Conservation (phyloP, 1,140 invertebrate genomes). For the Trissolcus basalis region DNA sequence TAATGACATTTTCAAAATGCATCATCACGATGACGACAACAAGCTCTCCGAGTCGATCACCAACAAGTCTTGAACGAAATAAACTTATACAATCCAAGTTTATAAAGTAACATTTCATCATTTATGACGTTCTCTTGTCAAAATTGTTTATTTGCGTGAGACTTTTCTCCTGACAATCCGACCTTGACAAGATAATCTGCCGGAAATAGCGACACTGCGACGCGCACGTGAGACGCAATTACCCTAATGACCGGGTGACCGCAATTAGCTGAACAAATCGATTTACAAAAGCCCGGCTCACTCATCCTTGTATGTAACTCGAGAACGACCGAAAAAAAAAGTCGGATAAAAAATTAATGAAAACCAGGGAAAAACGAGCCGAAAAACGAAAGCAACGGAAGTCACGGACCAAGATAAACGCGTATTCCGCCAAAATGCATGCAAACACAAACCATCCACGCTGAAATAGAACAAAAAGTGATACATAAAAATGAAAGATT, state of each 20-base stretch:
- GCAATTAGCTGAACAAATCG: constrained; percentile 61
- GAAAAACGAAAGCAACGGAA: constrained; percentile 24
- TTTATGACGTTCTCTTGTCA: constrained; percentile 20
- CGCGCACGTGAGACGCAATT: constrained; percentile 56
- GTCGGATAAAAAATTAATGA: constrained; percentile 50
- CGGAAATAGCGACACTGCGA: constrained; percentile 61
- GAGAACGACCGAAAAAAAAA: constrained; percentile 19
- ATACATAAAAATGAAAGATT: neutral
- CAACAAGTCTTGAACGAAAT: no score
- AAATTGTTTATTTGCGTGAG: constrained; percentile 41
- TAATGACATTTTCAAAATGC: no score
- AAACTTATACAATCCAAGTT: no score
- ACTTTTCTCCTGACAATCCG: constrained; percentile 48
- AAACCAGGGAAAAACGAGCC: neutral
- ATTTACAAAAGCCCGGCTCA: constrained; percentile 47
- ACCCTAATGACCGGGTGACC: constrained; percentile 59
- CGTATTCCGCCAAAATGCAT: constrained; percentile 8
- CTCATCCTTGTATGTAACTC: constrained; percentile 15
- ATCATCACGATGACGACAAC: no score
- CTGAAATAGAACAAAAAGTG: neutral
- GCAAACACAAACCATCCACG: constrained; percentile 8
- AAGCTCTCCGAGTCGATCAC: no score
- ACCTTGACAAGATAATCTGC: constrained; percentile 61
- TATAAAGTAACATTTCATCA: no score
- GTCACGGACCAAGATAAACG: constrained; percentile 16